Base-by-base conservation (phyloP, 2,888 invertebrate genomes). In the Brachynemurus nebulosus region DNA sequence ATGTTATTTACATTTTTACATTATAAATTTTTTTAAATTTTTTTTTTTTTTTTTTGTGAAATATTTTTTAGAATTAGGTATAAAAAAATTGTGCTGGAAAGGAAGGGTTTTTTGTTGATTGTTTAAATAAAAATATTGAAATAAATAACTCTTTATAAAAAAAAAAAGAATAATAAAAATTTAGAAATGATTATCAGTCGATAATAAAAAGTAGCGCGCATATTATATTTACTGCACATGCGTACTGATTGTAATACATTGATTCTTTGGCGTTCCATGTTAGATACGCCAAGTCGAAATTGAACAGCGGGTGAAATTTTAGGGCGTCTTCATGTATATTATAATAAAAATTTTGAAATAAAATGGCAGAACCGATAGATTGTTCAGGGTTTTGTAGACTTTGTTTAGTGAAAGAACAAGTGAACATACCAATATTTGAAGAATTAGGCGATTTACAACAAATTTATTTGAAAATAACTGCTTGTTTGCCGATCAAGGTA, bases 401-500 rank as follows among this genome's bases (percentile, higher is more conserved):
- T 52, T 66, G 66, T 57, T 60, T 66, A 59, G 64, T 62, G 52
- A 65, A 64, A 53, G 63, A 65, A 49, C 57, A 62, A 58, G 79
- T 80, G 40, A 76, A 75, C 57, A 72, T 78, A 58, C 68, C 75
- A 55, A 80, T 81, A 61, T 81, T 80, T 59, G 78, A 76, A 53
- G 78, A 76, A 53, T 73, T 74, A 56, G 77, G 74, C 56, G 77
- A 78, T 51, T 63, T 66, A 48, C 61, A 68, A 53, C 68, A 71
- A 56, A 69, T 79, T 54, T 78, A 73, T 58, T 61, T 75, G 51
- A 81, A 81, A 70, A 79, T 81, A 66, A 72, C 76, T 48, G 67
- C 79, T 53, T 80, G 80, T 62, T 71, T 81, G 60, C 80, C 80
- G 61, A 75, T 81, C 60, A 80, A 80, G 79, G 81, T 81, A 74